These are phyloP conservation scores for Peromyscus maniculatus DNA, from an alignment of 2,113 vertebrate genomes.

Conservation along the genomic window DNA sequence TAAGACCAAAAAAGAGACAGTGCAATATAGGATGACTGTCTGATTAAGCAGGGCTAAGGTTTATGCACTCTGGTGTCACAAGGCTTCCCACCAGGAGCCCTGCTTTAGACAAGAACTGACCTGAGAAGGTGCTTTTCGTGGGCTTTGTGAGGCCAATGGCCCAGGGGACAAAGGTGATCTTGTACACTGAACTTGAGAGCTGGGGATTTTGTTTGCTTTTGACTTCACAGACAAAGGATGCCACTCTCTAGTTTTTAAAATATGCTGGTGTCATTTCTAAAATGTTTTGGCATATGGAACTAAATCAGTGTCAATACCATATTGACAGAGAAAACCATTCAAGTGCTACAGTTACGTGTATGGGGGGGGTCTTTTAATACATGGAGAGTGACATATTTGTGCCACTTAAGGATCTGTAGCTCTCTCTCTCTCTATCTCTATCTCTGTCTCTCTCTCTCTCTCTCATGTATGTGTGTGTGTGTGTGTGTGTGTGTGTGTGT, in stretches of 20 bases:
- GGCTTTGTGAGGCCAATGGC: neutral
- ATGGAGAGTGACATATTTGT: neutral
- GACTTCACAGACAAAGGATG: neutral
- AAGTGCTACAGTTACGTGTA: neutral
- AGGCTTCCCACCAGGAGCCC: slow-evolving; percentile 37
- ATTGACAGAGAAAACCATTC: slow-evolving; percentile 55
- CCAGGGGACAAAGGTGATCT: slow-evolving; percentile 3
- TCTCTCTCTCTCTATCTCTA: neutral
- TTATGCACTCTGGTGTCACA: slow-evolving; percentile 58
- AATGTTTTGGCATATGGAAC: slow-evolving; percentile 4
- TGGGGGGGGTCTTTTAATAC: neutral
- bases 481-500: neutral
- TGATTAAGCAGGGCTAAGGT: slow-evolving; percentile 75
- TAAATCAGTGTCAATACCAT: slow-evolving; percentile 42
- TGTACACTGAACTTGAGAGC: neutral
- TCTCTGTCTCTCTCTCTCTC: too few species aligned
- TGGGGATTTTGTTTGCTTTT: neutral
- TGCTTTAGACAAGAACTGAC: slow-evolving; percentile 48
- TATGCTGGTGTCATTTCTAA: slow-evolving; percentile 38
- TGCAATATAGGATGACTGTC: neutral
- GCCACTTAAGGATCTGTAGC: slow-evolving; percentile 37
- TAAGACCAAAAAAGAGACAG: slow-evolving; percentile 67
- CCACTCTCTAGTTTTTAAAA: slow-evolving; percentile 34
- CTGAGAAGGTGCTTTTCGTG: slow-evolving; percentile 34
- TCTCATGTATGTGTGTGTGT: neutral